Base-by-base conservation (phyloP, 2,888 invertebrate genomes). In the Teleiodes luculella region DNA sequence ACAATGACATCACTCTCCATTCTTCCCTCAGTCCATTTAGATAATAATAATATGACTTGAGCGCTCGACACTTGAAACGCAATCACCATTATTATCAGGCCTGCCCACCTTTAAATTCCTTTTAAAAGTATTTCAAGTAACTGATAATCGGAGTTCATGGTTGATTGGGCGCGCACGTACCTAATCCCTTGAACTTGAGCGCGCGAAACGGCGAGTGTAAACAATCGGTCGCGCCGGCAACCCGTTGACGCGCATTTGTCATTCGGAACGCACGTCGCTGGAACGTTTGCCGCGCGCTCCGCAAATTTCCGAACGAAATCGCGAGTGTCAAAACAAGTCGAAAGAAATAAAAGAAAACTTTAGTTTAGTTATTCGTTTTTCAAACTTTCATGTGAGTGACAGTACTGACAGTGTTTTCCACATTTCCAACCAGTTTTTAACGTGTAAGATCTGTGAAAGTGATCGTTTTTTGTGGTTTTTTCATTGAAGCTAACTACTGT, bases 161-260 rank as follows among this genome's bases (percentile, higher is more conserved):
- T 30, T 46, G 13, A 14, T 28, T 46, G 46, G 31, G 8, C 30
- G 14, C 11, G 47, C 47, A 70, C 65, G 67, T 10, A 35, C 37
- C 63, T 67, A 78, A 80, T 82, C 83, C 84, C 86, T 86, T 87
- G 86, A 87, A 86, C 85, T 86, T 86, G 83, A 78, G 52, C 56
- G 58, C 57, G 73, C 67, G 72, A 70, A 68, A 64, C 63, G 60
- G 59, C 60, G 61, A 71, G 67, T 83, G 84, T 85, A 85, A 86
- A 84, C 85, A 83, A 81, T 41, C 47, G 39, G 63, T 64, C 57
- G 62, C 72, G 70, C 65, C 67, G 66, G 61, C 70, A 80, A 78
- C 73, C 68, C 67, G 67, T 67, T 57, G 58, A 72, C 52, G 81
- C 43, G 78, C 86, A 85, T 88, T 88, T 88, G 87, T 87, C 87